Conservation (phyloP, 2,113 vertebrate genomes). For the Charina bottae region DNA sequence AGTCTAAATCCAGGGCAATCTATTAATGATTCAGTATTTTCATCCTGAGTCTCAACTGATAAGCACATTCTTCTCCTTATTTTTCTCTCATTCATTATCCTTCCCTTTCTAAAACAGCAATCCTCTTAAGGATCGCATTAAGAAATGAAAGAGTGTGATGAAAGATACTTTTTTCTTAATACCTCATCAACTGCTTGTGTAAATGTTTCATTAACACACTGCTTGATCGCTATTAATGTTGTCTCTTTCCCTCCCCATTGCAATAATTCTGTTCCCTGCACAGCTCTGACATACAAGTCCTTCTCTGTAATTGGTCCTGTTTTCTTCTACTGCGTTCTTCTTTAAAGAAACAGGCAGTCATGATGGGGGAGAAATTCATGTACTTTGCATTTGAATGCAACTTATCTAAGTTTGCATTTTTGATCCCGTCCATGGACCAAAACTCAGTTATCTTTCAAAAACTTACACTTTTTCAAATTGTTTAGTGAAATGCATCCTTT, state of each 20-base stretch:
- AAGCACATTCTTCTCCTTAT: slow-evolving; percentile 62
- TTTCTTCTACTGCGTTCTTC: slow-evolving; percentile 35
- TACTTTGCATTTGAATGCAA: neutral
- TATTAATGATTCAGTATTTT: slow-evolving; percentile 69
- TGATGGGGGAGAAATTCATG: neutral
- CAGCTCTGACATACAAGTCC: slow-evolving; percentile 69
- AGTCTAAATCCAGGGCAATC: slow-evolving; percentile 77
- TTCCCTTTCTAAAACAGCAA: slow-evolving; percentile 54
- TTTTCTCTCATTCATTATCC: accelerated
- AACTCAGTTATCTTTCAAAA: neutral
- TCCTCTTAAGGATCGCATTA: slow-evolving; percentile 77
- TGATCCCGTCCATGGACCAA: neutral
- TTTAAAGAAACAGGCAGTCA: slow-evolving; percentile 40
- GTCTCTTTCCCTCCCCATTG: slow-evolving; percentile 25
- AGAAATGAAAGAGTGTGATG: slow-evolving; percentile 76
- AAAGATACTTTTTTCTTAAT: slow-evolving; percentile 74
- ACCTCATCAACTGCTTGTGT: slow-evolving; percentile 77
- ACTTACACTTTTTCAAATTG: neutral
- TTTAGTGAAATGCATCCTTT: neutral
- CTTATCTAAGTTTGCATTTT: neutral
- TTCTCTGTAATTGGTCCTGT: slow-evolving; percentile 53
- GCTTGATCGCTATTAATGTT: slow-evolving; percentile 64
- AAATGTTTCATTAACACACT: slow-evolving; percentile 82
- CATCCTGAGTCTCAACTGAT: slow-evolving; percentile 76
- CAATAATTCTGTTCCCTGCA: slow-evolving; percentile 20